Conservation (phyloP, 2,888 invertebrate genomes). For the Drosophila macrospina region DNA sequence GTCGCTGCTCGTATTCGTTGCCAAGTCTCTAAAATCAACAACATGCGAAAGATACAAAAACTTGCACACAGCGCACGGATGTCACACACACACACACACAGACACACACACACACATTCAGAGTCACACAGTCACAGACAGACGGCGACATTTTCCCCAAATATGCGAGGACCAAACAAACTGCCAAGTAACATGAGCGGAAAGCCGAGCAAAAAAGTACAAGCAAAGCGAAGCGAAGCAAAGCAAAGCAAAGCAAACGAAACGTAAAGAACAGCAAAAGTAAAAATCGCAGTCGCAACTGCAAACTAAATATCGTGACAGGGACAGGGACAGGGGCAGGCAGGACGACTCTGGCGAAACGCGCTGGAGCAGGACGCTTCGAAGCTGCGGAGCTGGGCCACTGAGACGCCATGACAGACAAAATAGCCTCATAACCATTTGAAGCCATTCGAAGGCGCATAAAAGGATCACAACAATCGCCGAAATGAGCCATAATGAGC, state of each 20-base stretch:
- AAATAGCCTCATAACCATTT: conserved; percentile 85
- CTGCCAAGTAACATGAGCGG: conserved; percentile 61
- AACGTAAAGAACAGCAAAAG: conserved; percentile 56
- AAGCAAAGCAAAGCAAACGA: conserved; percentile 48
- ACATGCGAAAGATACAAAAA: conserved; percentile 78
- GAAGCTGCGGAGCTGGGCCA: conserved; percentile 30
- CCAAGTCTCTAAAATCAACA: conserved; percentile 81
- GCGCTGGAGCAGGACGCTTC: conserved; percentile 52
- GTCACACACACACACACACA: conserved; percentile 42
- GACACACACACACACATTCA: conserved; percentile 13
- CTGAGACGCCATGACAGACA: conserved; percentile 45
- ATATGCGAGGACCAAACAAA: conserved; percentile 56
- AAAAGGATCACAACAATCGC: conserved; percentile 86
- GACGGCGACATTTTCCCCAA: conserved; percentile 77
- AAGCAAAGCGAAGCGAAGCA: conserved; percentile 45
- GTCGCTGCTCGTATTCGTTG: conserved; percentile 57
- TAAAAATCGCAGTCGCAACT: conserved; percentile 80
- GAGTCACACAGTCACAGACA: conserved; percentile 44
- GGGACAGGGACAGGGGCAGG: conserved; percentile 11
- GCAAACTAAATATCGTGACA: conserved; percentile 76
- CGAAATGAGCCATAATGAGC: conserved; percentile 86
- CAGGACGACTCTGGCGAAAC: conserved; percentile 26
- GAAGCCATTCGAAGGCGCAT: conserved; percentile 85
- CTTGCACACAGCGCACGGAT: conserved; percentile 69
- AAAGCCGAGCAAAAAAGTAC: conserved; percentile 57